Evolutionary conservation across 2,797 vertebrate genomes (phyloP), one percentile per base, ranked within the genome.

Genomic region (Muscicapa comitata): DNA sequence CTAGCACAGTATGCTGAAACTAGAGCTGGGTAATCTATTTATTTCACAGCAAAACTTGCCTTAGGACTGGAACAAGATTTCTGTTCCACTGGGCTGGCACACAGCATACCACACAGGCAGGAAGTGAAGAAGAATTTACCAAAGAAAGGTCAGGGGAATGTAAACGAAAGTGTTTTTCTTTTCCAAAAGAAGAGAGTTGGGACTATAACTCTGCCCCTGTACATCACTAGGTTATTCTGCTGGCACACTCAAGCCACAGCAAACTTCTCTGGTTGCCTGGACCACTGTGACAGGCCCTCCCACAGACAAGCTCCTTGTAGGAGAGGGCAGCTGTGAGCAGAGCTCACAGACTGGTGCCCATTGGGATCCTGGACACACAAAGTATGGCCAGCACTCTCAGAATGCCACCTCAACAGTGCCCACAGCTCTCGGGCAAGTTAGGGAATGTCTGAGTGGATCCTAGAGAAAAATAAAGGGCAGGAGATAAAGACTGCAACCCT

Each of bases 1-100:
- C 87, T 75, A 81, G 47, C 38, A 86, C 65, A 83, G 71, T 72
- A 81, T 78, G 50, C 66, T 93, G 76, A 92, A 96, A 91, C 57
- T 80, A 72, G 95, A 96, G 31, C 75, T 63, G 58, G 65, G 38
- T 47, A 50, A 13, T 31, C 57, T 57, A 67, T 83, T 68, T 18
- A 58, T 74, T 94, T 88, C 19, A 9, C 29, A 57, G 88, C 24
- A 84, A 95, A 94, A 61, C 31, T 91, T 91, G 79, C 76, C 76
- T 76, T 79, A 81, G 92, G 77, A 95, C 66, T 90, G 59, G 71
- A 94, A 77, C 24, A 53, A 75, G 23, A 63, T 73, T 93, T 78
- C 51, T 91, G 24, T 94, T 95, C 51, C 62, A 40, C 66, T 88
- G 76, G 35, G 33, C 73, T 88, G 45, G 45, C 70, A 84, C 58